phyloP scores from a whole-genome alignment of 2,797 vertebrate species.

The Xenentodon cancila region DNA sequence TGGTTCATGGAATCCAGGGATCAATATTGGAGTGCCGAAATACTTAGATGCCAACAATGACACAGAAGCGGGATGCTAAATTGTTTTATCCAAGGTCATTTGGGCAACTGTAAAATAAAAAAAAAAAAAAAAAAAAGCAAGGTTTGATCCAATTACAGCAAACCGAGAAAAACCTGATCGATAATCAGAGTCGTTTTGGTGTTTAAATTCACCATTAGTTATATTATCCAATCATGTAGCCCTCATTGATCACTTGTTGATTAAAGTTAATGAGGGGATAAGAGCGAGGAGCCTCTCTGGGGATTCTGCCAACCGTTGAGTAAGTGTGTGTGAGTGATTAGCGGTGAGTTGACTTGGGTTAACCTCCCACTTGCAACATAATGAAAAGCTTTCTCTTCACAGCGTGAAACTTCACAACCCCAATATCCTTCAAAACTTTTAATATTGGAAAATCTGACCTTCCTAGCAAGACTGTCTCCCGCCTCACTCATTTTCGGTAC shows the following conservation, averaged over 20 bases:
- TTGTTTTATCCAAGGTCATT: neutral
- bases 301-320: constrained; percentile 18
- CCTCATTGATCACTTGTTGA: constrained; percentile 35
- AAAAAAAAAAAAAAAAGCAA: no score
- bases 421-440: constrained; percentile 63
- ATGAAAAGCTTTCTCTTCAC: constrained; percentile 55
- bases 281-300: neutral
- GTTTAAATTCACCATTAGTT: constrained; percentile 32
- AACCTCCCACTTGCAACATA: constrained; percentile 47
- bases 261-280: constrained; percentile 45
- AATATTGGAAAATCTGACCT: constrained; percentile 44
- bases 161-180: constrained; percentile 11
- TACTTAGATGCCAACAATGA: neutral
- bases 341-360: constrained; percentile 29
- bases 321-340: constrained; percentile 2
- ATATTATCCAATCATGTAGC: constrained; percentile 16
- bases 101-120: neutral
- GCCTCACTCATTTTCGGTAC: neutral
- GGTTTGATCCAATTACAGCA: constrained; percentile 1
- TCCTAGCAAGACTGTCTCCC: constrained; percentile 2
- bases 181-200: constrained; percentile 9
- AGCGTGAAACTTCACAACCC: constrained; percentile 47
- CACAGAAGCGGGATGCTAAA: neutral
- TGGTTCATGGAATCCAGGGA: neutral
- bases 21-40: no score